Evolutionary conservation across 2,797 vertebrate genomes (phyloP), one percentile per base, ranked within the genome.

Genomic region (Trachurus trachurus): DNA sequence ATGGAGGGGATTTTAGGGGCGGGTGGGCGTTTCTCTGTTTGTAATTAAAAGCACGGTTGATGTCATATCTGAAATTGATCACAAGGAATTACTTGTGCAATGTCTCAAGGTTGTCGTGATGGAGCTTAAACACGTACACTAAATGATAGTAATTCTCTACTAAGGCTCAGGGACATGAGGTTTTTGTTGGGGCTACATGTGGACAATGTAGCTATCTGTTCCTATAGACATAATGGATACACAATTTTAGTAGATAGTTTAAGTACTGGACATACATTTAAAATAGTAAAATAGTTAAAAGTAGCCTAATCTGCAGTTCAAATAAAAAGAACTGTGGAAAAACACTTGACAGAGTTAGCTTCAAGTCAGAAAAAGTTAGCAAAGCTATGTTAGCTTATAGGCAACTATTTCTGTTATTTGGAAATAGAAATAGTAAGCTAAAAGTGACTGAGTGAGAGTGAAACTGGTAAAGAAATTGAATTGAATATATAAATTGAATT

Each of bases 11-110:
- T 87, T 92, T 89, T 73, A 13, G 47, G 71, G 59, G 37, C 31
- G 11, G 3, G 5, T 37, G 40, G 62, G 26, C 9, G 34, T 79
- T 80, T 81, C 78, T 89, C 91, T 88, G 86, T 87, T 92, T 91
- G 80, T 71, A 76, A 87, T 92, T 89, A 87, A 79, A 80, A 66
- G 73, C 60, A 13, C 42, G 81, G 70, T 66, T 86, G 82, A 91
- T 81, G 82, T 89, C 86, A 87, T 81, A 87, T 88, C 60, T 83
- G 74, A 84, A 87, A 81, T 54, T 47, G 2, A 80, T 85, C 83
- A 84, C 34, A 68, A 63, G 57, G 62, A 60, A 31, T 71, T 42
- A 71, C 76, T 84, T 34, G 26, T 40, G 62, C 40, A 44, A 19
- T 70, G 63, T 76, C 69, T 76, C 61, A 59, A 57, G 59, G 53